phyloP scores from a whole-genome alignment of 1,140 invertebrate species.

The Trigoniulus corallinus region DNA sequence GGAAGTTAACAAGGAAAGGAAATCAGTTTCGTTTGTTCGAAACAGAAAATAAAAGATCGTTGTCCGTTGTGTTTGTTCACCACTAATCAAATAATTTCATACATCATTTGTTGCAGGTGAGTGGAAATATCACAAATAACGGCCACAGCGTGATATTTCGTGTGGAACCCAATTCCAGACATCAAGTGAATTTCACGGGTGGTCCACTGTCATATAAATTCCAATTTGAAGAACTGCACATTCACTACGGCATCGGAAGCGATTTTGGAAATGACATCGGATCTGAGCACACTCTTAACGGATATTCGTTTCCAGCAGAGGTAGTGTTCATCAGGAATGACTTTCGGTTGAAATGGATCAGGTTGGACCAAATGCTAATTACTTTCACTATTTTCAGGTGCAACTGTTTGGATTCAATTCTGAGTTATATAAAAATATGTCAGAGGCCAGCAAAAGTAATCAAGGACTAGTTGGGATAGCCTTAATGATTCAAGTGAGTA shows the following conservation, averaged over 20 bases:
- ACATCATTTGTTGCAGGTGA: conserved; percentile 56
- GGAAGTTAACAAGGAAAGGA: too few species aligned
- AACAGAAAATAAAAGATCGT: too few species aligned
- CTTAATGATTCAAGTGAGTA: conserved; percentile 75
- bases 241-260: conserved; percentile 56
- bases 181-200: conserved; percentile 76
- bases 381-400: conserved; percentile 47
- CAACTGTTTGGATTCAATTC: conserved; percentile 91
- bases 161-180: conserved; percentile 63
- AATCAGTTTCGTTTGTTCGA: too few species aligned
- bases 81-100: too few species aligned
- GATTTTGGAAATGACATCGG: conserved; percentile 59
- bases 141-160: conserved; percentile 86
- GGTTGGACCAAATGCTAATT: background rate
- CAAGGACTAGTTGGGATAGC: conserved; percentile 85
- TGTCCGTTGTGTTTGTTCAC: too few species aligned
- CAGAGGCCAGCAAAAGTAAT: conserved; percentile 79
- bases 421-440: conserved; percentile 91
- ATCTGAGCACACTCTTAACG: conserved; percentile 83
- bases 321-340: conserved; percentile 42
- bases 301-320: conserved; percentile 85
- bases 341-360: background rate
- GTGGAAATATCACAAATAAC: conserved; percentile 72
- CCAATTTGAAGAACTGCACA: conserved; percentile 77
- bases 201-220: conserved; percentile 91